Conservation (phyloP, 2,113 vertebrate species). For the Vulpes vulpes region DNA sequence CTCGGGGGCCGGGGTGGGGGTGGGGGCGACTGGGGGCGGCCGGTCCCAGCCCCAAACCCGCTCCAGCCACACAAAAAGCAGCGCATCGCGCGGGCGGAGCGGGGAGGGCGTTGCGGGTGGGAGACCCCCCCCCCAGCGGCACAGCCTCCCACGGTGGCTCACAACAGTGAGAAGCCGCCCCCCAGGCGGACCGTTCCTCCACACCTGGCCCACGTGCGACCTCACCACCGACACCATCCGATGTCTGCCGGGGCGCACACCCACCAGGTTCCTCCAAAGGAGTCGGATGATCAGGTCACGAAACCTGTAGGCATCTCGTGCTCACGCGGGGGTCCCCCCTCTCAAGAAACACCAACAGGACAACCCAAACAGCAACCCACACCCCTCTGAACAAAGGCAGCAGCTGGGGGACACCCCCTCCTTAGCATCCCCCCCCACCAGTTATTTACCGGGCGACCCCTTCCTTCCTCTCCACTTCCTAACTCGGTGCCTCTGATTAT, state of each 20-base stretch:
- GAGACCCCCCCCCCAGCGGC: background rate
- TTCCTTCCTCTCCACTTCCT: constrained; percentile 55
- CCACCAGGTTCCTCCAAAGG: background rate
- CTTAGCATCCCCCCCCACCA: background rate
- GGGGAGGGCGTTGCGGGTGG: background rate
- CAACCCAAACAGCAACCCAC: constrained; percentile 14
- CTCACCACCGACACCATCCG: constrained; percentile 51
- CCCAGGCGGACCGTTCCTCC: constrained; percentile 61
- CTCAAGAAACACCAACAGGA: background rate
- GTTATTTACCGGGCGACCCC: constrained; percentile 45
- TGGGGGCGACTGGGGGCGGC: background rate
- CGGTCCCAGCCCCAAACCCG: constrained; percentile 39
- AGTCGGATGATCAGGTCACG: constrained; percentile 59
- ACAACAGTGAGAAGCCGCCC: constrained; percentile 56
- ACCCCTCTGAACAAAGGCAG: constrained; percentile 72
- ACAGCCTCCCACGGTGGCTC: constrained; percentile 36
- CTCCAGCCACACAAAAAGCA: background rate
- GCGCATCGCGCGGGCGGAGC: background rate
- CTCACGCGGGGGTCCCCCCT: constrained; percentile 1
- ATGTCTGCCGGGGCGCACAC: background rate
- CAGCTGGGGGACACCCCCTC: constrained; percentile 43
- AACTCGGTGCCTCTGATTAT: constrained; percentile 59
- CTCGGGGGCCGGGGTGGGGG: constrained; percentile 44
- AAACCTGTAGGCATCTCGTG: constrained; percentile 19
- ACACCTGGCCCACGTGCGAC: constrained; percentile 71